Evolutionary conservation across 2,888 invertebrate genomes (phyloP), one percentile per base, ranked within the genome.

Genomic region (Clunio marinus): DNA sequence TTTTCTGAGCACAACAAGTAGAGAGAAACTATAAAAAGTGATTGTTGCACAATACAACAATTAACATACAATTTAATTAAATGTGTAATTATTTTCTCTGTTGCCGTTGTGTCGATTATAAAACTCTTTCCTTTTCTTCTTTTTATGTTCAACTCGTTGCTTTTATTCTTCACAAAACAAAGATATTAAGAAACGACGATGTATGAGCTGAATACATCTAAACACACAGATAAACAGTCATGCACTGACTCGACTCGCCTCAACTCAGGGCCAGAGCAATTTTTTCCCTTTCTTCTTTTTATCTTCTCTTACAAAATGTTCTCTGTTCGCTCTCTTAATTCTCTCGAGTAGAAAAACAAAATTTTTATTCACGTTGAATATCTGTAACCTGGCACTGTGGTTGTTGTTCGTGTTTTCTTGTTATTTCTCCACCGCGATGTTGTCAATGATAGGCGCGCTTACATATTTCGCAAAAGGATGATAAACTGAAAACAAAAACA

Each of bases 181-280:
- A 41, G 41, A 2, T n/a, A 32, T n/a, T n/a, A 41, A 41, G 41
- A 41, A 41, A 41, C 41, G 41, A 41, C 15, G 41, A 41, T 41
- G 41, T 41, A 41, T 41, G 41, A 41, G 41, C 41, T 5, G 41
- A 41, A 28, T 28, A 62, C 37, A 62, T 62, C 37, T 37, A 60
- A 41, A 37, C 37, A 45, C 27, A 25, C 22, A 22, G 41, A 62
- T 22, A 37, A 62, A 62, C 62, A 27, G 63, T 46, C 63, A 45
- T 63, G 45, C 63, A 63, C 63, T 63, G 63, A 63, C 63, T 63
- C 41, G 45, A 63, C 10, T 20, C 41, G 32, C 13, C 59, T 60
- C 60, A 17, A 27, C 24, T 35, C 28, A 17, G 59, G 59, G 24
- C 17, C 28, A 20, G 1, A 25, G 32, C 32, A 15, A 41, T n/a